These are phyloP conservation scores for Brassicogethes aeneus DNA, from an alignment of 2,888 invertebrate genomes.

Conservation along the genomic window DNA sequence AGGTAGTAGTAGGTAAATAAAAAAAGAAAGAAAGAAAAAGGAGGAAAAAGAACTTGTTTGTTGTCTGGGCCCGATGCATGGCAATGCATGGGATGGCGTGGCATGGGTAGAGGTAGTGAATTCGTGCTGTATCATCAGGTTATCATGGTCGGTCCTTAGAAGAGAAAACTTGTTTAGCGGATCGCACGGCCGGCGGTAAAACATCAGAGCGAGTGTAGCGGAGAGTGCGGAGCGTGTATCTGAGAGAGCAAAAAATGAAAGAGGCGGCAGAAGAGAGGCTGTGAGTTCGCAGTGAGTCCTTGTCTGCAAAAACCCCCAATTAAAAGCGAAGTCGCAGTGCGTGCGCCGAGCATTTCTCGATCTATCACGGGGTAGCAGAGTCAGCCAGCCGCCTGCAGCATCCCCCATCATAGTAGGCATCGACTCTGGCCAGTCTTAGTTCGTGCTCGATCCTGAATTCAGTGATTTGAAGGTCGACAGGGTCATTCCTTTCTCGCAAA, in stretches of 20 bases:
- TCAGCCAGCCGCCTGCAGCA: slow-evolving; percentile 28
- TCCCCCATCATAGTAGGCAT: slow-evolving; percentile 34
- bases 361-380: slow-evolving; percentile 36
- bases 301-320: slow-evolving; percentile 41
- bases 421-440: slow-evolving; percentile 36
- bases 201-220: slow-evolving; percentile 1
- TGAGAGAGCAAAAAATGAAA: slow-evolving; percentile 23
- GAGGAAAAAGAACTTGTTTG: not conserved
- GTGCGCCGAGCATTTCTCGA: slow-evolving; percentile 41
- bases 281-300: slow-evolving; percentile 17
- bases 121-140: not conserved
- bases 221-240: slow-evolving; percentile 11
- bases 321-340: slow-evolving; percentile 41
- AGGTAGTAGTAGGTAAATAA: too few species aligned
- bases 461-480: slow-evolving; percentile 31
- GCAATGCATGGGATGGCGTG: too few species aligned
- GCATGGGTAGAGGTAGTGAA: too few species aligned
- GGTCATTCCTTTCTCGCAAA: slow-evolving; percentile 21
- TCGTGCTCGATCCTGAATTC: slow-evolving; percentile 34
- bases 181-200: not conserved
- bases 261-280: not conserved
- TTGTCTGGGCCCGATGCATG: not conserved
- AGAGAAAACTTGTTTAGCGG: not conserved
- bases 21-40: not conserved
- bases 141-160: not conserved